Conservation (phyloP, 2,797 vertebrate genomes). For the Crypturellus tataupa region DNA sequence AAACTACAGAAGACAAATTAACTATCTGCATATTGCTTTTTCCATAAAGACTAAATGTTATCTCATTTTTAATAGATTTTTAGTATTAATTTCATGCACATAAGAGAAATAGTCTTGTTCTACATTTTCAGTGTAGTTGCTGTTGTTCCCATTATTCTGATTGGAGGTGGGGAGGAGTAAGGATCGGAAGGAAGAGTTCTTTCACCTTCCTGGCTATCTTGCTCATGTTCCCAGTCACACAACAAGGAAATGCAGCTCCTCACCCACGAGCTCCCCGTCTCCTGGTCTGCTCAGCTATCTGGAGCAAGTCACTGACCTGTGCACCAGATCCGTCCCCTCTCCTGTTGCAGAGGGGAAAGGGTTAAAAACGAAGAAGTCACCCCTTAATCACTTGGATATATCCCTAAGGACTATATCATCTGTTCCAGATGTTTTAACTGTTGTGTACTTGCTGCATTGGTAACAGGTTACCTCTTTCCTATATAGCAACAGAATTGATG, state of each 20-base stretch:
- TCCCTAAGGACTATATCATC: not conserved
- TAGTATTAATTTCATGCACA: not conserved
- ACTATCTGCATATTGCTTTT: not conserved
- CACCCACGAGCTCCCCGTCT: rapidly evolving
- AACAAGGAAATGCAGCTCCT: rapidly evolving
- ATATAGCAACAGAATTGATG: not conserved
- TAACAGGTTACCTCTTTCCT: not conserved
- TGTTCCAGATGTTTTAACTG: not conserved
- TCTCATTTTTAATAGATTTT: not conserved
- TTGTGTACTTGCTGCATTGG: not conserved
- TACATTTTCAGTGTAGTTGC: not conserved
- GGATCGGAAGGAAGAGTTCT: not conserved
- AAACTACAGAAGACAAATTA: not conserved
- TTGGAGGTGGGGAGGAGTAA: not conserved
- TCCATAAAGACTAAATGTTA: not conserved
- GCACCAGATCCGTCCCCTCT: not conserved
- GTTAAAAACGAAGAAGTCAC: not conserved
- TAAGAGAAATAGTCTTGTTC: not conserved
- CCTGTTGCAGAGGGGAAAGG: not conserved
- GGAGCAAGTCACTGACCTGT: not conserved
- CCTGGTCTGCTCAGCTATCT: not conserved
- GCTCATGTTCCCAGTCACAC: not conserved
- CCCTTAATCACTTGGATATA: not conserved
- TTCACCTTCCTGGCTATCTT: not conserved
- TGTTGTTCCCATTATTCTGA: not conserved